These are phyloP conservation scores for Phasianus colchicus DNA, from an alignment of 2,113 vertebrate genomes.

Conservation along the genomic window DNA sequence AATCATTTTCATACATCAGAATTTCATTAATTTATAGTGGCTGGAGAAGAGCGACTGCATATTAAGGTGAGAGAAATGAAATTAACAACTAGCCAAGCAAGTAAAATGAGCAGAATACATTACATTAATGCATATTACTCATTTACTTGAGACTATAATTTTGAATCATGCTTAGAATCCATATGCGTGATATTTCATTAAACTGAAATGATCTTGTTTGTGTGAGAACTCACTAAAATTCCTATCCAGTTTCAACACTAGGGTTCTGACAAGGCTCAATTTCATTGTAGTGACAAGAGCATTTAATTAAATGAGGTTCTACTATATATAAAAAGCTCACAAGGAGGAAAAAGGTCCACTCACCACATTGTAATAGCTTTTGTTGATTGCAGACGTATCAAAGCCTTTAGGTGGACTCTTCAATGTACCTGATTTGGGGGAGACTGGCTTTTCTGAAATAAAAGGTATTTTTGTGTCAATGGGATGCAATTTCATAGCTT, in stretches of 20 bases:
- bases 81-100: background rate
- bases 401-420: conserved; percentile 98
- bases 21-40: background rate
- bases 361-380: conserved; percentile 98
- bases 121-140: background rate
- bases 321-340: background rate
- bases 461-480: conserved; percentile 16
- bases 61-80: background rate
- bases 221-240: background rate
- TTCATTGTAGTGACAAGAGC: background rate
- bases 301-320: background rate
- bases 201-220: background rate
- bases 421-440: conserved; percentile 92
- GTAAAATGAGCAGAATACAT: background rate
- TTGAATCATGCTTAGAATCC: background rate
- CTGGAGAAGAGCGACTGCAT: rapidly evolving
- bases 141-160: background rate
- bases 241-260: background rate
- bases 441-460: conserved; percentile 92
- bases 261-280: background rate
- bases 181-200: background rate
- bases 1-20: background rate
- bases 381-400: conserved; percentile 94
- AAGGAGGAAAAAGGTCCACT: conserved; percentile 61
- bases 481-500: conserved; percentile 22